Percentiles rank a stretch among this genome's conserved stretches.
Conservation (phyloP, 2,113 vertebrate species). For the Merops nubicus region DNA sequence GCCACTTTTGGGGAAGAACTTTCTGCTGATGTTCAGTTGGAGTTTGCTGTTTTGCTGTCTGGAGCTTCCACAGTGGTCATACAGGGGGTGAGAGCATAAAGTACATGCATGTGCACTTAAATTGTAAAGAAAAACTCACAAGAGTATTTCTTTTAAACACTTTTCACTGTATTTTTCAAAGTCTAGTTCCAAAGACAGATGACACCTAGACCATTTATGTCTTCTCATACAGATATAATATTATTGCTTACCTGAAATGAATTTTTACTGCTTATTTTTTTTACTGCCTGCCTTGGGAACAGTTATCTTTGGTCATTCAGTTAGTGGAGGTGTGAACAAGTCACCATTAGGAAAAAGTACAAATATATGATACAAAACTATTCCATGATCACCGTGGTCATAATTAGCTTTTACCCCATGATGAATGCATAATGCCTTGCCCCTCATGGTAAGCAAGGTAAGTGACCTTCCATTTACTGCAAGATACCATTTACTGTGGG, state of each 20-base stretch:
- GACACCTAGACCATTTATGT: background rate
- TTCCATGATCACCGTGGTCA: background rate
- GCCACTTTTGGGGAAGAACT: background rate
- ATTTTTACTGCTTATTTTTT: background rate
- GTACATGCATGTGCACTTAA: background rate
- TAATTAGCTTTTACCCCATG: background rate
- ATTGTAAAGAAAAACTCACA: background rate
- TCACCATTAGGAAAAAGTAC: background rate
- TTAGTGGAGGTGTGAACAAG: background rate
- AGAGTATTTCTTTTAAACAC: background rate
- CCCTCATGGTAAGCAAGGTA: background rate
- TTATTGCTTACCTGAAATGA: background rate
- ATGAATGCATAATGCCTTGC: background rate
- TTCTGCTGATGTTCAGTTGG: background rate
- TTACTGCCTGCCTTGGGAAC: background rate
- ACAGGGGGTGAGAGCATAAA: background rate
- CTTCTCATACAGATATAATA: background rate
- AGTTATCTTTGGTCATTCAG: background rate
- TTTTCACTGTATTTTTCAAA: background rate
- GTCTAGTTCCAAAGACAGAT: background rate
- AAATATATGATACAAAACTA: background rate
- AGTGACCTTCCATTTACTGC: background rate
- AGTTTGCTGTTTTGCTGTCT: background rate
- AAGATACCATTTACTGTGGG: background rate
- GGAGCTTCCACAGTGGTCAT: background rate